These are phyloP conservation scores for Streptopelia turtur DNA, from an alignment of 2,797 vertebrate species.

Conservation along the genomic window DNA sequence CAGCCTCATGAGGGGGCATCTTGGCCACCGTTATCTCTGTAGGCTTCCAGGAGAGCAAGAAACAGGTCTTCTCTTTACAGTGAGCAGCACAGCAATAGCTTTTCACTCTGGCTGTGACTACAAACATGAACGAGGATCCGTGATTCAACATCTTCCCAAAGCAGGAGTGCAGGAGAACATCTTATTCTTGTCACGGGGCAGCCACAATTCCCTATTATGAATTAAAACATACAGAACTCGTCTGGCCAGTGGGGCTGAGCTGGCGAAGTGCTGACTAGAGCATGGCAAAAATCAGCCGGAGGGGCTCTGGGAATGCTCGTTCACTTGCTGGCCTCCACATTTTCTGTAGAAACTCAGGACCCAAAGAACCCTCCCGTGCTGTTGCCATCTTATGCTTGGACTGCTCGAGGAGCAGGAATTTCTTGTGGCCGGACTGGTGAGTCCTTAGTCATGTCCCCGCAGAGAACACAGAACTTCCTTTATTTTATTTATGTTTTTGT, in stretches of 20 bases:
- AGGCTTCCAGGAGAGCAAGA: neutral
- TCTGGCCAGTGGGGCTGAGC: neutral
- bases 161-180: neutral
- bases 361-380: neutral
- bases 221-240: neutral
- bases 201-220: neutral
- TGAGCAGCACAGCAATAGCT: neutral
- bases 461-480: constrained; percentile 68
- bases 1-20: neutral
- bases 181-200: neutral
- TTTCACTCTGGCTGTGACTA: neutral
- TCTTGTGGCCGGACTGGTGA: constrained; percentile 16
- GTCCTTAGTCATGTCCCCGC: constrained; percentile 1
- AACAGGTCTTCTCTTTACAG: neutral
- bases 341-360: neutral
- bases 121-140: accelerated
- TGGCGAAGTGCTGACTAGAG: neutral
- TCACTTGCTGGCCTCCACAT: neutral
- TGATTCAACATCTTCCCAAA: neutral
- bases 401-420: neutral
- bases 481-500: constrained; percentile 71
- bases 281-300: neutral
- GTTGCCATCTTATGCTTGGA: neutral
- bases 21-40: accelerated
- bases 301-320: neutral